Base-by-base conservation (phyloP, 2,888 invertebrate species). In the Philhelius pedissequus region DNA sequence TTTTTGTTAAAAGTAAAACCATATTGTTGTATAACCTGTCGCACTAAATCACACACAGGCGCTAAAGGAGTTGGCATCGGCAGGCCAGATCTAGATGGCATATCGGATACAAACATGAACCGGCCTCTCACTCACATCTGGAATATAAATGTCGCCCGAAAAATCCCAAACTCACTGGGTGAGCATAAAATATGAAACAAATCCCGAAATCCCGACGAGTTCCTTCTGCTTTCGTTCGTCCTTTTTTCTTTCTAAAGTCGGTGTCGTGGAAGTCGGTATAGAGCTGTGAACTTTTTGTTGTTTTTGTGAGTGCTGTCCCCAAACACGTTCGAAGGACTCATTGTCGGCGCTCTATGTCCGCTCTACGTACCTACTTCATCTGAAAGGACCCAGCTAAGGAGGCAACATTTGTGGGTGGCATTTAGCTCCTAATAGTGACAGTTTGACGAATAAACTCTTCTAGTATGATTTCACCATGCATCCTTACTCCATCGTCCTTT, bases 121-220 rank as follows among this genome's bases (percentile, higher is more conserved):
- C 71, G 15, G 7, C 22, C n/a, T 11, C 40, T 7, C 27, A 11
- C 38, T 35, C 79, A 64, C 68, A 74, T 56, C 43, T 69, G 50
- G 71, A 68, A 78, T 71, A 77, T 71, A 78, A 74, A 83, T 79
- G 75, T 70, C 50, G 32, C 54, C 43, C 22, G 13, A 64, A 70
- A 66, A 58, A 43, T 64, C 50, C 69, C 79, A 79, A n/a, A 75
- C 75, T 75, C 70, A 84, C 66, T 74, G 62, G 82, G 75, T 84
- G 70, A 64, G 66, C 80, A 84, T 83, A 84, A 84, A 83, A 84
- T 84, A 80, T 84, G 75, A 79, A 75, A 80, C 80, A 66, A 75
- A 71, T 84, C 74, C 74, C 38, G 79, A 79, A 83, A 83, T 79
- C 75, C 83, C 74, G 62, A 74, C 78, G 56, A 74, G 48, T 50